Base-by-base conservation (phyloP, 1,140 invertebrate species). In the Lordiphosa mommai region DNA sequence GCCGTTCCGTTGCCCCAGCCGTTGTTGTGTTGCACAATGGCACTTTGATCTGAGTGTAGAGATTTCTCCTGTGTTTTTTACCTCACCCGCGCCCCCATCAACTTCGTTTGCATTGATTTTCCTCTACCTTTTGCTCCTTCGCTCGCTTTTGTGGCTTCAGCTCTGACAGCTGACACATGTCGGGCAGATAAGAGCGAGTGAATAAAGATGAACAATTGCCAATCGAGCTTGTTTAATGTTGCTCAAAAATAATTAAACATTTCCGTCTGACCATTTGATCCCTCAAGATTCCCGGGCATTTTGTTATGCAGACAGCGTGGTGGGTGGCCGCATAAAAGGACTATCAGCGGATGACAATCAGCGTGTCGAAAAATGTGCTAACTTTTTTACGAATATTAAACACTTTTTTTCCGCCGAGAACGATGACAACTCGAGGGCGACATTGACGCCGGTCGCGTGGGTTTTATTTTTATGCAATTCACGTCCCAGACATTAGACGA, bases 401-500 rank as follows among this genome's bases (percentile, higher is more conserved):
- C 51, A 41, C 30, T 56, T 56, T 48, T 53, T 63, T 34, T 10
- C 32, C 52, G 23, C 2, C 20, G 16, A 12, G 16, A 23, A 43
- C 61, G 61, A 46, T 58, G 63, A 64, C 63, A 53, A 58, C 63
- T 41, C 33, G 46, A 66, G 61, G 52, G 55, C 63, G 61, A 66
- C 63, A 57, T 65, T 66, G 63, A 65, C 37, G 63, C 65, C 63
- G 61, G 51, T 30, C 12, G 33, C 30, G 37, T 17, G 13, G 20
- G 58, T 67, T 67, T 67, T 67, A 67, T 67, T 67, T 67, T 67
- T 67, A 67, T 67, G 63, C 63, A 67, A 67, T 67, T 67, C 63
- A 67, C 63, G 63, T 67, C 44, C 20, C 63, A 64, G 63, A 67
- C 63, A 67, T 67, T 67, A 67, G 63, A 20, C 52, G 52, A 67